Conservation (phyloP, 2,888 invertebrate genomes). For the Lasioglossum villosulum region DNA sequence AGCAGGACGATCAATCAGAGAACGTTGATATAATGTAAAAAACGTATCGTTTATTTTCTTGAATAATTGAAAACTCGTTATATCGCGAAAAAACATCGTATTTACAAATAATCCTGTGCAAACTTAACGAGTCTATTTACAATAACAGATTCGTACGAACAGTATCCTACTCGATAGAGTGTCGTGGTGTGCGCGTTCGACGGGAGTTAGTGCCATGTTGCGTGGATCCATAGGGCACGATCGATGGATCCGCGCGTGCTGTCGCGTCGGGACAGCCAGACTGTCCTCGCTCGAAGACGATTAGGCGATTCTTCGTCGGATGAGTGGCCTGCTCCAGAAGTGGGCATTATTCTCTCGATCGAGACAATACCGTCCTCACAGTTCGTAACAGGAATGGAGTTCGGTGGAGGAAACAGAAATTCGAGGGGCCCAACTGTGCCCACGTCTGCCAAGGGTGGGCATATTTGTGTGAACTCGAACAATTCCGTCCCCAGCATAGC, state of each 20-base stretch:
- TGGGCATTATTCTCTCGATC: no score
- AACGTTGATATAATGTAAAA: conserved; percentile 35
- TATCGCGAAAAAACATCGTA: conserved; percentile 40
- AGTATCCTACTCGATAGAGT: conserved; percentile 26
- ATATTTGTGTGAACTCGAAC: no score
- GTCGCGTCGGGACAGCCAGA: background rate
- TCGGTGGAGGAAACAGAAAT: no score
- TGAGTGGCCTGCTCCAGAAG: background rate
- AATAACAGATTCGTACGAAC: conserved; percentile 40
- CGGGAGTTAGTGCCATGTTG: conserved; percentile 39
- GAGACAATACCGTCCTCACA: no score
- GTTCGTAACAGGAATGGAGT: no score
- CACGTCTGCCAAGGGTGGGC: no score
- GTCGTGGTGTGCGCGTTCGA: conserved; percentile 19
- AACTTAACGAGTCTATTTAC: conserved; percentile 52
- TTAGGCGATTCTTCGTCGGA: background rate
- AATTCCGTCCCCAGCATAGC: no score
- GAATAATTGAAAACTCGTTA: conserved; percentile 15
- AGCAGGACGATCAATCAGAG: rapidly evolving
- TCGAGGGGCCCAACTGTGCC: no score
- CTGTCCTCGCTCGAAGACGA: conserved; percentile 40
- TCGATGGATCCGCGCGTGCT: conserved; percentile 28
- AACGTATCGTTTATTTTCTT: conserved; percentile 47
- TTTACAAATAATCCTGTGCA: conserved; percentile 45
- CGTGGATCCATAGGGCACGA: background rate